Evolutionary conservation across 1,140 invertebrate genomes (phyloP), one percentile per base, ranked within the genome.

Genomic region (Liolophura sinensis): DNA sequence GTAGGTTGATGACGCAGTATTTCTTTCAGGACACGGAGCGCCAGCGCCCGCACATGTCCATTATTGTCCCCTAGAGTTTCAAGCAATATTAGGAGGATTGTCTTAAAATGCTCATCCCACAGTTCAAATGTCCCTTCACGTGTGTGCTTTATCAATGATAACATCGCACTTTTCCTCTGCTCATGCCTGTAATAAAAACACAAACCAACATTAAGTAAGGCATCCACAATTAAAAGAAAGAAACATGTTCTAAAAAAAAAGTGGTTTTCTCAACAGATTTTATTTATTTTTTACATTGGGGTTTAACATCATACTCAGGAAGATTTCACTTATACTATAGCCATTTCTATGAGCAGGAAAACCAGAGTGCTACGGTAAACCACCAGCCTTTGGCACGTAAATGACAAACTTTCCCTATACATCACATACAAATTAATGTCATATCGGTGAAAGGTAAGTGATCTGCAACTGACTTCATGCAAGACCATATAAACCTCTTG

Each of bases 1-100:
- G 89, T 84, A 18, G 91, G 84, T 78, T 95, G 89, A 63, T 90
- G 89, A 69, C 91, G 89, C 72, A 95, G 88, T 79, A 96, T 90
- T 85, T 93, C 93, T 55, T 92, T 88, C 27, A 96, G 85, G 48
- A 92, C 91, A 72, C 89, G 88, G 55, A 96, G 86, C 0, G 92
- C 90, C 72, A 91, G 88, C 11, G 91, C 89, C 65, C 84, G 69
- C 18, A 86, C 79, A 57, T 76, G 64, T 54, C 68, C 89, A 74
- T 90, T 87, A 22, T 88, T 86, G 67, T 89, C 87, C 63, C 89
- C 87, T 68, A 95, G 86, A 76, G 92, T 87, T 78, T 93, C 92
- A 70, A 91, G 82, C 24, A 94, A 84, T 64, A 91, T 87, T 67
- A 91, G 88, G 72, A 94, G 87, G 68, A 94, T 87, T 76, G 88